Evolutionary conservation across 1,140 invertebrate genomes (phyloP), one percentile per base, ranked within the genome.

Genomic region (Hestina assimilis): DNA sequence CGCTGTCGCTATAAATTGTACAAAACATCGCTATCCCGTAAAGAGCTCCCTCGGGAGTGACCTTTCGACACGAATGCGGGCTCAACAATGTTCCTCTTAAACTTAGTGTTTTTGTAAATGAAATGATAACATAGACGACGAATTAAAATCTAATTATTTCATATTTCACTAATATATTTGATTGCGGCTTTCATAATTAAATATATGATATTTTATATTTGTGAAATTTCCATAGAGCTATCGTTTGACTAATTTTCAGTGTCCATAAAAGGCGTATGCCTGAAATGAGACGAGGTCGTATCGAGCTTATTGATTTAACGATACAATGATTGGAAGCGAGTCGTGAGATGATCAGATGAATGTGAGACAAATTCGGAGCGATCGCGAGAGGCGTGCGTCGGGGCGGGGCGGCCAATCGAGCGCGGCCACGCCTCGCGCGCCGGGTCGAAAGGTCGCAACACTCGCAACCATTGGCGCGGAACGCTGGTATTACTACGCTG

Each of bases 391-490:
- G 75, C 66, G 76, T 61, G 60, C 50, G 72, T 51, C 42, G 54
- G 43, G 41, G 69, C 65, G 57, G 74, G 50, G 67, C 67, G 59
- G 70, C 83, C 79, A 83, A 82, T 81, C 68, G 72, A 59, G 75
- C 76, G 81, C 67, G 73, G 79, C 79, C 86, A 83, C 82, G 80
- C 81, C 82, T 70, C 72, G 72, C 76, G 74, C 78, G 61, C 62
- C 71, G 63, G 83, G 83, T 87, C 77, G 81, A 84, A 83, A 87
- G 84, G 82, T 87, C 80, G 82, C 69, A 61, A 31, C 60, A 55
- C 67, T 58, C 54, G 50, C 60, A 55, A 65, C 69, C 72, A 79
- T 72, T 78, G 73, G 77, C 63, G 75, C 71, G 61, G 61, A 59
- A 75, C 65, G 52, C 40, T 48, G 45, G 42, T 14, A 12, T 24